Base-by-base conservation (phyloP, 1,140 invertebrate genomes). In the Euglossa dilemma region DNA sequence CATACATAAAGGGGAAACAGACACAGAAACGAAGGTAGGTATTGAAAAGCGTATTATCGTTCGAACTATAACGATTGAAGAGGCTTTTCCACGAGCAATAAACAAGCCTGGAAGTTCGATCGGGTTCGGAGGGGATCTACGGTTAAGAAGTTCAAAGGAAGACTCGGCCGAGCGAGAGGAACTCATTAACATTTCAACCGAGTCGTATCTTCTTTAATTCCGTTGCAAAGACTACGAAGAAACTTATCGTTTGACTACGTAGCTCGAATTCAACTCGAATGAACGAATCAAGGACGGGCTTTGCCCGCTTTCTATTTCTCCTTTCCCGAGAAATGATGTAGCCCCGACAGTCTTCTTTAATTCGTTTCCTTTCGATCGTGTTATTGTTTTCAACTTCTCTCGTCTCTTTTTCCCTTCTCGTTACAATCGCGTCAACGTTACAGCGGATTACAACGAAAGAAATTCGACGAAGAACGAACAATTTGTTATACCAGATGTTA, bases 121-220 rank as follows among this genome's bases (percentile, higher is more conserved):
- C 73, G 73, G 18, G 54, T 45, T 25, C 23, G 23, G 14, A 36
- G 36, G 28, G 9, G 16, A 57, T 45, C 16, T 36, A 43, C 18
- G 45, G 52, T 57, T 57, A 70, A 70, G 25, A n/a, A 59, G 64
- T 70, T 79, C 76, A 70, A 79, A 79, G 66, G 43, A 16, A 67
- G 75, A 9, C 43, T 76, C 59, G 28, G 18, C 28, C 64, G 43
- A 57, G 54, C 64, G 43, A 59, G 25, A 54, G 67, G 47, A 71
- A 80, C 66, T 80, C 77, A 61, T 80, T 80, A 80, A 71, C 77
- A 52, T 80, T 80, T 80, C 67, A 80, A 54, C 43, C 56, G 67
- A 36, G 45, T 71, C 56, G 77, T 80, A 80, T 80, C 71, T 80
- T 71, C 56, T 71, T 80, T 80, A 80, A 71, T 80, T 71, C 45